Conservation (phyloP, 2,888 invertebrate species). For the Trachelus stipa region DNA sequence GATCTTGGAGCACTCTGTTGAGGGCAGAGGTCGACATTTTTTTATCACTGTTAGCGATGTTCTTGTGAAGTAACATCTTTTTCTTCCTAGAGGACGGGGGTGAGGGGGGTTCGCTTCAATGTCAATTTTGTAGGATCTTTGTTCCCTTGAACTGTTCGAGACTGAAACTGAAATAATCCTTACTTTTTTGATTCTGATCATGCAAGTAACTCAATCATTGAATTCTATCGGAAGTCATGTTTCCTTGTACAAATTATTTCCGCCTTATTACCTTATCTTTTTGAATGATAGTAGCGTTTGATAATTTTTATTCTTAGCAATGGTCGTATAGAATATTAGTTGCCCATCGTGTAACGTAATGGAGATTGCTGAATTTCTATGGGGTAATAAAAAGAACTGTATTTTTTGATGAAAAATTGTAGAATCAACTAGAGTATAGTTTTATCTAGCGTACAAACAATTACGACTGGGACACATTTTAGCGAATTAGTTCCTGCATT, state of each 20-base stretch:
- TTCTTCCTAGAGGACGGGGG: background rate
- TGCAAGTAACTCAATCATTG: background rate
- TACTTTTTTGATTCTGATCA: background rate
- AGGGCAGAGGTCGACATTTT: background rate
- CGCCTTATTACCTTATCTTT: background rate
- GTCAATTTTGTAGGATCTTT: background rate
- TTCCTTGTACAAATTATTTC: constrained; percentile 8
- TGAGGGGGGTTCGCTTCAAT: background rate
- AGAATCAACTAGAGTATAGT: background rate
- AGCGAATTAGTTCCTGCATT: background rate
- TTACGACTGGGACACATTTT: background rate
- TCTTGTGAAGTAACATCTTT: background rate
- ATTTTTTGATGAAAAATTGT: background rate
- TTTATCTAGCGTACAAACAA: background rate
- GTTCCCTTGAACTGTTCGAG: background rate
- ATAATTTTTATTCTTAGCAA: background rate
- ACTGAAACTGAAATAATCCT: background rate
- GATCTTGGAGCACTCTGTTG: background rate
- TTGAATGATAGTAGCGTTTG: background rate
- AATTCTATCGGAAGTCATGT: constrained; percentile 12
- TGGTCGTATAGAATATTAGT: background rate
- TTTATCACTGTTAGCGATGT: background rate
- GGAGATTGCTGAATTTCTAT: background rate
- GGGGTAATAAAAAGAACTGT: background rate
- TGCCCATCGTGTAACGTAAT: background rate